Evolutionary conservation across 1,140 invertebrate genomes (phyloP).

Genomic region (Brachionus plicatilis): DNA sequence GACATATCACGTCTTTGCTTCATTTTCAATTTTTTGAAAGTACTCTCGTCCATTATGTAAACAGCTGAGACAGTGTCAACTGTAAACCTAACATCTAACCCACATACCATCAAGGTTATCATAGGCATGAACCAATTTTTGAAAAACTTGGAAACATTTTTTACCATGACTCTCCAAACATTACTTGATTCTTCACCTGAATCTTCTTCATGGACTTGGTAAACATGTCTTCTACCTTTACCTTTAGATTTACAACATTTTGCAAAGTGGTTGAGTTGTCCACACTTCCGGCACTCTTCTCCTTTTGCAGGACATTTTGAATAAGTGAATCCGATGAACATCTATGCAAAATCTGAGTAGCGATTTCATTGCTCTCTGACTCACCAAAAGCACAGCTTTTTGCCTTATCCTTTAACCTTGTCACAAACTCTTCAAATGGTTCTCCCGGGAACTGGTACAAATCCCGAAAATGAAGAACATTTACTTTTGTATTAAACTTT

Average conservation of each 20-base stretch:
- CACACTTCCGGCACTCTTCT: not conserved
- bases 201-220: not conserved
- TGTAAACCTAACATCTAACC: too few relatives aligned
- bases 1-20: too few relatives aligned
- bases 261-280: slow-evolving; percentile 1
- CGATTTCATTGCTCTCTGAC: not conserved
- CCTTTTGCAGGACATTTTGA: not conserved
- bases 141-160: too few relatives aligned
- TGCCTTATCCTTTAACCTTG: not conserved
- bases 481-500: not conserved
- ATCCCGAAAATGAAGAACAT: not conserved
- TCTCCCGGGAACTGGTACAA: not conserved
- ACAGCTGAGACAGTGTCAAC: too few relatives aligned
- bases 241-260: not conserved
- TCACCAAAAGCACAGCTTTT: not conserved
- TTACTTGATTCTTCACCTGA: not conserved
- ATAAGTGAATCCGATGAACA: not conserved
- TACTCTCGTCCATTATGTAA: too few relatives aligned
- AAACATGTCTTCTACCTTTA: not conserved
- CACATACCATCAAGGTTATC: too few relatives aligned
- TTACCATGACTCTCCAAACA: slow-evolving; percentile 9
- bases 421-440: not conserved
- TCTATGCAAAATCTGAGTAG: slow-evolving; percentile 3
- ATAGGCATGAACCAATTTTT: too few relatives aligned
- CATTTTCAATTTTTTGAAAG: too few relatives aligned